A percentile compares a stretch with the other conserved stretches of the same genome.
phyloP scores from a whole-genome alignment of 23 tunicate genomes.

The Oikopleura dioica region DNA sequence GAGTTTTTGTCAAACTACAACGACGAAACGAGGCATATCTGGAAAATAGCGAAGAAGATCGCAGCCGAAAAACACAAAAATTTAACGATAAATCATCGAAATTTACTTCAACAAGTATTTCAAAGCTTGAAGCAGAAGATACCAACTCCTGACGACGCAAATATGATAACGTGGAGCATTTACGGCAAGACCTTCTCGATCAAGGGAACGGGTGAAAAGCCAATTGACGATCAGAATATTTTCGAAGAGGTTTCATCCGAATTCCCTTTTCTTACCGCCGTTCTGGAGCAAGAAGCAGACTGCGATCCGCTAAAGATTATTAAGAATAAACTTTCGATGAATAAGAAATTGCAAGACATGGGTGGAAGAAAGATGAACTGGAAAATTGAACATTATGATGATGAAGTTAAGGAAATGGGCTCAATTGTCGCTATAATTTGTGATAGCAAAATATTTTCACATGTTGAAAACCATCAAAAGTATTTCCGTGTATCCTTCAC shows the following conservation, averaged over 20 bases:
- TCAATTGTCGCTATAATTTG: no score
- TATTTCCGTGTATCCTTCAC: constrained; percentile 8
- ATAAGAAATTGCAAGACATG: not conserved
- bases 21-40: not conserved
- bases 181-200: not conserved
- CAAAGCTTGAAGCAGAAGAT: not conserved
- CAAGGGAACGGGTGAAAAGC: not conserved
- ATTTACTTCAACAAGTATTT: no score
- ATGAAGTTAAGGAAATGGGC: no score
- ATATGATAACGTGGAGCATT: not conserved
- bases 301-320: no score
- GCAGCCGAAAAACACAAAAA: not conserved
- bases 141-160: not conserved
- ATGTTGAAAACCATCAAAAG: no score
- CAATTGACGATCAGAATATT: not conserved
- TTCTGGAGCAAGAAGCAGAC: not conserved
- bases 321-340: not conserved
- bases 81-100: no score
- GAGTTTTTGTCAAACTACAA: not conserved
- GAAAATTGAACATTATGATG: not conserved
- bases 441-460: no score
- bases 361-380: not conserved
- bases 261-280: not conserved
- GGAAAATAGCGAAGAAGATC: not conserved
- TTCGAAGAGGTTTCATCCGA: not conserved